Percentiles rank a stretch among this genome's conserved stretches.
phyloP scores from a whole-genome alignment of 2,113 vertebrate genomes.

The Ailuropoda melanoleuca region DNA sequence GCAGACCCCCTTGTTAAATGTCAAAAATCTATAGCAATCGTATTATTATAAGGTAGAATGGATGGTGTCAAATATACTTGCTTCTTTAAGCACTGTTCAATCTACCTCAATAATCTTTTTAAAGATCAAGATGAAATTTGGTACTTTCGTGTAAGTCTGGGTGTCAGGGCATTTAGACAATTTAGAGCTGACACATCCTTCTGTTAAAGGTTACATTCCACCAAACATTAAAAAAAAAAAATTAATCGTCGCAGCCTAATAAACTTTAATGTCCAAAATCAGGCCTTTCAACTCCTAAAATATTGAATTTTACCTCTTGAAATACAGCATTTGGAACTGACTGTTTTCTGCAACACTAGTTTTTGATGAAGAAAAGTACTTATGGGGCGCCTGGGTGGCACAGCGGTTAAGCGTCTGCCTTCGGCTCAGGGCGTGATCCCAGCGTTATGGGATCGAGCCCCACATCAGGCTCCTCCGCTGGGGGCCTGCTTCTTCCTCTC shows the following conservation, averaged over 20 bases:
- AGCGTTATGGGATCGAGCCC: too few species aligned
- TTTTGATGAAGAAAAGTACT: not conserved
- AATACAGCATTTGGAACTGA: not conserved
- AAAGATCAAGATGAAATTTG: slow-evolving; percentile 50
- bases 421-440: too few species aligned
- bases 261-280: slow-evolving; percentile 14
- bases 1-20: slow-evolving; percentile 35
- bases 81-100: slow-evolving; percentile 51
- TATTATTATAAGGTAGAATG: slow-evolving; percentile 18
- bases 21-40: slow-evolving; percentile 45
- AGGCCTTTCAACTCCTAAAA: slow-evolving; percentile 22
- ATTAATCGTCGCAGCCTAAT: not conserved
- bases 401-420: too few species aligned
- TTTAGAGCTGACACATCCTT: slow-evolving; percentile 7
- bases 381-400: too few species aligned
- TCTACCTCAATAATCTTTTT: slow-evolving; percentile 42
- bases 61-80: not conserved
- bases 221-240: not conserved
- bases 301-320: slow-evolving; percentile 13
- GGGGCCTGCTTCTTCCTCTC: too few species aligned
- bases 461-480: too few species aligned
- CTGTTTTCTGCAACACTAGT: not conserved
- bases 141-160: not conserved
- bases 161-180: slow-evolving; percentile 45
- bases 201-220: slow-evolving; percentile 59